Evolutionary conservation across 1,140 invertebrate species (phyloP).

Genomic region (Hetaerina americana): DNA sequence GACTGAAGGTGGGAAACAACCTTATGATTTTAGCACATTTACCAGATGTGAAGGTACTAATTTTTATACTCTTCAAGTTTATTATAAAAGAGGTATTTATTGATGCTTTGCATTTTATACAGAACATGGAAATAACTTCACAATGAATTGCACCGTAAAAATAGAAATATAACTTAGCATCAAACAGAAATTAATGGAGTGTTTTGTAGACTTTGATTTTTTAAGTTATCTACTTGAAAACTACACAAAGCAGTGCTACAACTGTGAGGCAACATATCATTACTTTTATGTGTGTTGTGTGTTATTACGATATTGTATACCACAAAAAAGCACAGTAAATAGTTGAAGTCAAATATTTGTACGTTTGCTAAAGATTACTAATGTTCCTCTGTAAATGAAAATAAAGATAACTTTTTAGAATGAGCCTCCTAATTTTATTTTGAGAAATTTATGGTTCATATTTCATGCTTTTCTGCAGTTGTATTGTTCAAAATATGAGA

Average conservation of each 20-base stretch:
- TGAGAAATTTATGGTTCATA: no score
- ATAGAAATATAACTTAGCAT: background rate
- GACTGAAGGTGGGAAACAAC: background rate
- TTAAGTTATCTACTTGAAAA: background rate
- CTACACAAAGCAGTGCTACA: background rate
- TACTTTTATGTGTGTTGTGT: background rate
- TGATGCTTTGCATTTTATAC: background rate
- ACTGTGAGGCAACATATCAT: background rate
- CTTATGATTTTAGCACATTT: background rate
- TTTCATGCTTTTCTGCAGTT: no score
- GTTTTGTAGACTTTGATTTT: background rate
- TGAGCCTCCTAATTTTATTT: no score
- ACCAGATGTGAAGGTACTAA: background rate
- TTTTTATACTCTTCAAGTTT: background rate
- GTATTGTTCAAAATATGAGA: no score
- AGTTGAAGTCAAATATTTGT: no score
- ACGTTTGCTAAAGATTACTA: no score
- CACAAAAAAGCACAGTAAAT: no score
- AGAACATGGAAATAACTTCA: background rate
- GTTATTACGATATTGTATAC: no score
- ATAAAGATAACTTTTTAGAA: no score
- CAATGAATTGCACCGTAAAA: background rate
- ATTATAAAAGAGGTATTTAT: background rate
- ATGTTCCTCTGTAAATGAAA: no score
- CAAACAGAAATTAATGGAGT: background rate